Evolutionary conservation across 2,797 vertebrate species (phyloP).

Genomic region (Macrochelys suwanniensis): DNA sequence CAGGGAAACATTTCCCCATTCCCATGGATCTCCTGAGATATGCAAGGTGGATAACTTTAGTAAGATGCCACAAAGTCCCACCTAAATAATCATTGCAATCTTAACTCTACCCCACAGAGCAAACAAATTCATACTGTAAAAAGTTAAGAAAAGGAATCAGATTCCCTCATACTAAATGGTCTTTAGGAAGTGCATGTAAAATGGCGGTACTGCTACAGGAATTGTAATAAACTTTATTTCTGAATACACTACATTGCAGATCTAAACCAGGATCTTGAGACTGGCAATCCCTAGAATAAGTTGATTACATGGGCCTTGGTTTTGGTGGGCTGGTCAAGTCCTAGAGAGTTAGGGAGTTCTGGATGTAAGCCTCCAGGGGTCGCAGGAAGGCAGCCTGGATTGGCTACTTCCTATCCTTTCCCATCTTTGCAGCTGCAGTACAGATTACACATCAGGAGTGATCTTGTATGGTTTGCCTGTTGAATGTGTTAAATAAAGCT

Average conservation of each 20-base stretch:
- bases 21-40: not conserved
- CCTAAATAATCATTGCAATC: not conserved
- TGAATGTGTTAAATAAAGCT: no score
- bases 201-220: fast-evolving
- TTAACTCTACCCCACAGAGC: not conserved
- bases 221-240: not conserved
- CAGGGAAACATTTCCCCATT: not conserved
- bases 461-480: fast-evolving
- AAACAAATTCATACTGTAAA: not conserved
- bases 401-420: not conserved
- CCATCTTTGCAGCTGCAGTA: not conserved
- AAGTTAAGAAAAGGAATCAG: not conserved
- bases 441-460: not conserved
- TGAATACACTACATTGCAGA: not conserved
- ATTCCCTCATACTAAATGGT: not conserved
- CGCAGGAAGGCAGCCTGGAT: no score
- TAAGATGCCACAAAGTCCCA: not conserved
- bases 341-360: not conserved
- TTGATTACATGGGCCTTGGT: not conserved
- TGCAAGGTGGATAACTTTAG: not conserved
- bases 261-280: not conserved
- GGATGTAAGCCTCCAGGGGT: not conserved
- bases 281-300: not conserved
- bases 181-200: not conserved
- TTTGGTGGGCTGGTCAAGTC: not conserved